Conservation (phyloP, 35 echinoderm and acorn worm species). For the Acanthaster planci region DNA sequence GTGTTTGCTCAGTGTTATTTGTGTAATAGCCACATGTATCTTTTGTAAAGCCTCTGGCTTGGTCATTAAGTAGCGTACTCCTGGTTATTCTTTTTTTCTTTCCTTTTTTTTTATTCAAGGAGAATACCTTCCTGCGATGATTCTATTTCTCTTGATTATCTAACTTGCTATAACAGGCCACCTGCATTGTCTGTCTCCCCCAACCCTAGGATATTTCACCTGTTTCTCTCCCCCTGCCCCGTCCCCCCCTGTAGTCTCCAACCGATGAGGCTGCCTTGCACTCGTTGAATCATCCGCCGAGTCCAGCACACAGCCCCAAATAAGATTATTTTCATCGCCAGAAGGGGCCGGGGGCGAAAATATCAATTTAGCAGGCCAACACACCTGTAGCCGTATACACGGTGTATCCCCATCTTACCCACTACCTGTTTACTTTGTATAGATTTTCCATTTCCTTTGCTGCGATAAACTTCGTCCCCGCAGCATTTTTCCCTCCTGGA, state of each 20-base stretch:
- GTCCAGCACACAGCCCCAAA: slow-evolving; percentile 11
- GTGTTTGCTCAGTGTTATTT: no score
- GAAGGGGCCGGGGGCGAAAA: slow-evolving; percentile 37
- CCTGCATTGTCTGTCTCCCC: background rate
- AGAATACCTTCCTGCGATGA: no score
- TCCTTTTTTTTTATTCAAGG: no score
- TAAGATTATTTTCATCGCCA: slow-evolving; percentile 45
- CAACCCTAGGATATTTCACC: background rate
- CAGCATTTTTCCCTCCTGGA: background rate
- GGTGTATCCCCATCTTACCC: background rate
- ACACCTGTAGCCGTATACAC: slow-evolving; percentile 35
- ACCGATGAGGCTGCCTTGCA: slow-evolving; percentile 12
- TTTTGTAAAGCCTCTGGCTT: no score
- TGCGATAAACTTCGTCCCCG: slow-evolving; percentile 19
- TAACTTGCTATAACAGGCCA: background rate
- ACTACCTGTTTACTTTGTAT: slow-evolving; percentile 23
- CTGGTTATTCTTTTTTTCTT: no score
- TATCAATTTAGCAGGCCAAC: slow-evolving; percentile 54
- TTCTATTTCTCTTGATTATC: background rate
- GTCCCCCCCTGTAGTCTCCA: background rate
- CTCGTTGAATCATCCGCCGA: slow-evolving; percentile 31
- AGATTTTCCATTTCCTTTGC: slow-evolving; percentile 23
- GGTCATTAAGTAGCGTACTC: no score
- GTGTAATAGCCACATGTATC: no score
- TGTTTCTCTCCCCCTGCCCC: background rate